A percentile compares a stretch with the other conserved stretches of the same genome.
Evolutionary conservation across 1,140 invertebrate genomes (phyloP).

Genomic region (Dreissena rostriformis): DNA sequence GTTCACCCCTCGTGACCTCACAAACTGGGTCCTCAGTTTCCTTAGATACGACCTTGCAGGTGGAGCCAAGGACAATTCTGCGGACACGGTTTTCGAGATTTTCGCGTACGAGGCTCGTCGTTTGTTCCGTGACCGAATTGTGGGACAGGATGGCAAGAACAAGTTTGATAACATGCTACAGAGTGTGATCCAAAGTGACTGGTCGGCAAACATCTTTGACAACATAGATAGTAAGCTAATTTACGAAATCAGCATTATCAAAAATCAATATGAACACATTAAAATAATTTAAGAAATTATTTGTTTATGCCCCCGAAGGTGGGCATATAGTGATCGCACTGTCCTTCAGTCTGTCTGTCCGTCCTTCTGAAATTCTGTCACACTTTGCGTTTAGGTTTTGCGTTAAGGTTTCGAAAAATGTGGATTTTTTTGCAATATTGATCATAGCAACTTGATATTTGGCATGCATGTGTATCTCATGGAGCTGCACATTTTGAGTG

Average conservation of each 20-base stretch:
- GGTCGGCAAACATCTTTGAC: constrained; percentile 82
- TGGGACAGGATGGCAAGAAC: constrained; percentile 85
- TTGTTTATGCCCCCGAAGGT: too few relatives aligned
- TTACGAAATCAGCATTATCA: too few relatives aligned
- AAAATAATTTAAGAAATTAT: too few relatives aligned
- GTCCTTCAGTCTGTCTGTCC: too few relatives aligned
- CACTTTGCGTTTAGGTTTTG: too few relatives aligned
- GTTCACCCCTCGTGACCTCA: constrained; percentile 88
- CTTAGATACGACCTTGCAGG: constrained; percentile 80
- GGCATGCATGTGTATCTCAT: too few relatives aligned
- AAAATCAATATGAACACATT: too few relatives aligned
- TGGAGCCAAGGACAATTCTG: constrained; percentile 72
- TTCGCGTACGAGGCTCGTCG: constrained; percentile 88
- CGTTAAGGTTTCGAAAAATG: too few relatives aligned
- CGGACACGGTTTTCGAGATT: constrained; percentile 83
- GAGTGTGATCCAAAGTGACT: constrained; percentile 82
- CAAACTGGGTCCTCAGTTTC: constrained; percentile 87
- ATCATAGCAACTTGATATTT: too few relatives aligned
- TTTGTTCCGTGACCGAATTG: constrained; percentile 90
- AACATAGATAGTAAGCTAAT: constrained; percentile 76
- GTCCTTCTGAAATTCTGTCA: constrained; percentile 90
- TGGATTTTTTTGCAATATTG: too few relatives aligned
- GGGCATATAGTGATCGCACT: too few relatives aligned
- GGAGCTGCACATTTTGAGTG: too few relatives aligned
- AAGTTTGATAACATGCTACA: constrained; percentile 87